Evolutionary conservation across 2,113 vertebrate genomes (phyloP).

Genomic region (Nansenia antarctica): DNA sequence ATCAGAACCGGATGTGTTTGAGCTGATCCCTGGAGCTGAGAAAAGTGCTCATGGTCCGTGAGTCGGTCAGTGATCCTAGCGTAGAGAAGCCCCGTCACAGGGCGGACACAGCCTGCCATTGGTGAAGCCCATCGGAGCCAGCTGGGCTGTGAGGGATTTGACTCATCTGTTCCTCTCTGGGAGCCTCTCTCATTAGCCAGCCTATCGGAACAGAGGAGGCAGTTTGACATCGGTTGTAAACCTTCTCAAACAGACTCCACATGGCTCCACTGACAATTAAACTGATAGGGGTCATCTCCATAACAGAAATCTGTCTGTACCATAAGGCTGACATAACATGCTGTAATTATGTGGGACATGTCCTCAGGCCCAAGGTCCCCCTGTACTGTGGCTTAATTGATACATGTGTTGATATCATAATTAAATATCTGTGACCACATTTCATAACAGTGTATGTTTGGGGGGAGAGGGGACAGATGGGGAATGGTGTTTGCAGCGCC

Average conservation of each 20-base stretch:
- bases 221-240: slow-evolving; percentile 38
- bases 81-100: slow-evolving; percentile 16
- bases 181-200: slow-evolving; percentile 37
- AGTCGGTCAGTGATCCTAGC: background rate
- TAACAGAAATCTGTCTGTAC: slow-evolving; percentile 27
- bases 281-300: slow-evolving; percentile 38
- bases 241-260: slow-evolving; percentile 46
- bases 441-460: slow-evolving; percentile 22
- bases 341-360: slow-evolving; percentile 28
- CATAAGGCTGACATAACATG: slow-evolving; percentile 32
- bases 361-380: slow-evolving; percentile 31
- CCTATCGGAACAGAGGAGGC: slow-evolving; percentile 36
- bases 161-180: slow-evolving; percentile 5
- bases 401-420: slow-evolving; percentile 32
- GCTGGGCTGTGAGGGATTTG: background rate
- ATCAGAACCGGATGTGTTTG: slow-evolving; percentile 3
- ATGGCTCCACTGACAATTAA: slow-evolving; percentile 43
- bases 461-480: slow-evolving; percentile 48
- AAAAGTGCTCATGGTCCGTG: background rate
- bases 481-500: slow-evolving; percentile 25
- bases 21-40: slow-evolving; percentile 8
- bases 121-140: slow-evolving; percentile 22
- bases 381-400: slow-evolving; percentile 33
- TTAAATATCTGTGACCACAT: slow-evolving; percentile 43
- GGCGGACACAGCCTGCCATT: background rate